Evolutionary conservation across 1,140 invertebrate species (phyloP).

Genomic region (Aphelinus atriplicis): DNA sequence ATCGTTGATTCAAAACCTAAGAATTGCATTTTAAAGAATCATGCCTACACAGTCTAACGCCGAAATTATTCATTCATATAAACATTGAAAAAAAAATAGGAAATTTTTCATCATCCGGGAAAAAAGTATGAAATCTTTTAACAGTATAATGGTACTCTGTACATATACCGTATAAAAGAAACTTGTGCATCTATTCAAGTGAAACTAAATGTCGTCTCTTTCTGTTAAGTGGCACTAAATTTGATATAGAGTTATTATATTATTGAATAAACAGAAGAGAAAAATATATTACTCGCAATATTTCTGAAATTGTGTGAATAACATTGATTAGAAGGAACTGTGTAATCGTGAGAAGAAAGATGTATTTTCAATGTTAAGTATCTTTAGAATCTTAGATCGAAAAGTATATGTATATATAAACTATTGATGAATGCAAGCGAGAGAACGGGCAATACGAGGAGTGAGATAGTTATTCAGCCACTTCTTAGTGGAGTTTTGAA

Average conservation of each 20-base stretch:
- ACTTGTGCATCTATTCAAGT: slow-evolving; percentile 8
- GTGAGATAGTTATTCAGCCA: too few relatives aligned
- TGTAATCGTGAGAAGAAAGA: slow-evolving; percentile 30
- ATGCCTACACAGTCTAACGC: background rate
- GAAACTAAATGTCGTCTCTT: slow-evolving; percentile 14
- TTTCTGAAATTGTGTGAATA: too few relatives aligned
- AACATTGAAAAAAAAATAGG: background rate
- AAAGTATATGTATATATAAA: slow-evolving; percentile 25
- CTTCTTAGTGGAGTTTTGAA: too few relatives aligned
- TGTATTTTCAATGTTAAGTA: slow-evolving; percentile 29
- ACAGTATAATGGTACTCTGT: too few relatives aligned
- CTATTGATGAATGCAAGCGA: slow-evolving; percentile 11
- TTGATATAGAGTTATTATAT: slow-evolving; percentile 39
- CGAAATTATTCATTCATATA: slow-evolving; percentile 9
- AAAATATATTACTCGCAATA: background rate
- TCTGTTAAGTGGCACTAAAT: slow-evolving; percentile 30
- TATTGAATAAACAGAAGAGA: slow-evolving; percentile 1
- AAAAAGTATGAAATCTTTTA: too few relatives aligned
- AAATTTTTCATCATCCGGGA: background rate
- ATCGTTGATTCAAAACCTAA: slow-evolving; percentile 27
- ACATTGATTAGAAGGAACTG: background rate
- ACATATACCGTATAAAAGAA: background rate
- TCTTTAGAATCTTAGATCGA: slow-evolving; percentile 26
- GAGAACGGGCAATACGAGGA: slow-evolving; percentile 25
- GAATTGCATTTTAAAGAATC: slow-evolving; percentile 9